A percentile compares a stretch with the other conserved stretches of the same genome.
These are phyloP conservation scores for Acrocephalus scirpaceus DNA, from an alignment of 2,797 vertebrate genomes.

Conservation along the genomic window DNA sequence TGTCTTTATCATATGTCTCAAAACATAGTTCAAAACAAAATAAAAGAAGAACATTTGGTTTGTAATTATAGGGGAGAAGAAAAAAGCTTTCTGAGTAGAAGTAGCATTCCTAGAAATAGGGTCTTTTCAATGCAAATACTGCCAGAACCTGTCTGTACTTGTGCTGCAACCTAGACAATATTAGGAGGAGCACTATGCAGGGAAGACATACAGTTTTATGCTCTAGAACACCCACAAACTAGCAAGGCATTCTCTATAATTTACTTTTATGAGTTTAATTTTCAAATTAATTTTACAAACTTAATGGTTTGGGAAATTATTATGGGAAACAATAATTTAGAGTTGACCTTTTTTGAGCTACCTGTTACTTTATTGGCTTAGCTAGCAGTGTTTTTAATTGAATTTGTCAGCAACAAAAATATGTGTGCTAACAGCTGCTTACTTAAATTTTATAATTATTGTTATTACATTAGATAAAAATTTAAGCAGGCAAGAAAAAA, in stretches of 20 bases:
- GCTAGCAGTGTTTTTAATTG: conserved; percentile 57
- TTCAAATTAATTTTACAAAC: conserved; percentile 67
- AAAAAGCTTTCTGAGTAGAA: background rate
- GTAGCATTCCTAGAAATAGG: background rate
- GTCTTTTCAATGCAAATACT: background rate
- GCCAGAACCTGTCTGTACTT: background rate
- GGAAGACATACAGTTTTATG: background rate
- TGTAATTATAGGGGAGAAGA: fast-evolving
- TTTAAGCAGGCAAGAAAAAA: conserved; percentile 40
- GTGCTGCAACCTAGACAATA: background rate
- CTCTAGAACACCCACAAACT: conserved; percentile 2
- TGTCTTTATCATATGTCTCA: background rate
- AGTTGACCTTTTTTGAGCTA: conserved; percentile 68
- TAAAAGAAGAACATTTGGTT: fast-evolving
- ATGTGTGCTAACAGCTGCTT: conserved; percentile 52
- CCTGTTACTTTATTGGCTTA: conserved; percentile 59
- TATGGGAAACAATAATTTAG: conserved; percentile 69
- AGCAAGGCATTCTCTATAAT: conserved; percentile 50
- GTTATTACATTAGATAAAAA: conserved; percentile 65
- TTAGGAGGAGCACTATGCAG: background rate
- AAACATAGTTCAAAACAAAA: background rate
- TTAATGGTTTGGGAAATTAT: conserved; percentile 75
- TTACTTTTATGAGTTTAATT: conserved; percentile 64
- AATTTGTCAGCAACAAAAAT: conserved; percentile 72
- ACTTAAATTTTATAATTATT: conserved; percentile 66